Conservation (phyloP, 2,888 invertebrate genomes). For the Athalia rosae region DNA sequence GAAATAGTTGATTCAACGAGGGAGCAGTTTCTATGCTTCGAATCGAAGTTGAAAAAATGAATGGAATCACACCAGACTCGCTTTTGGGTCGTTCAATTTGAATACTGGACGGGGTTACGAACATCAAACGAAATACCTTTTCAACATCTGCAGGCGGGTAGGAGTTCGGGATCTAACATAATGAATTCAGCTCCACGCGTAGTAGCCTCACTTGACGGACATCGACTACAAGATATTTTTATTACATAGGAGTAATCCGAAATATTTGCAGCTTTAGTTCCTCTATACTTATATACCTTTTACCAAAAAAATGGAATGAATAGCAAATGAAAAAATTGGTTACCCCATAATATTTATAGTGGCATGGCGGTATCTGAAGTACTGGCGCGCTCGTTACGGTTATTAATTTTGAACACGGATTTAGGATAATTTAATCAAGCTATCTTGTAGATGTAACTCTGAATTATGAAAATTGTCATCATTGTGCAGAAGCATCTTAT, state of each 20-base stretch:
- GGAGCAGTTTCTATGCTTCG: slow-evolving; percentile 50
- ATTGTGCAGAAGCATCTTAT: slow-evolving; percentile 6
- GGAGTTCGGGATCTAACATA: background rate
- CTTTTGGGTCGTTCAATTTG: slow-evolving; percentile 37
- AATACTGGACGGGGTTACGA: slow-evolving; percentile 30
- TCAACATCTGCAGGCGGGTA: background rate
- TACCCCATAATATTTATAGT: no score
- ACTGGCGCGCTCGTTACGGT: no score
- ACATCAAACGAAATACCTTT: background rate
- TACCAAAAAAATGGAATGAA: no score
- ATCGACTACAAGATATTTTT: no score
- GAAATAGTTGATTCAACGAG: slow-evolving; percentile 53
- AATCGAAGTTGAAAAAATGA: slow-evolving; percentile 50
- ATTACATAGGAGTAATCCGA: background rate
- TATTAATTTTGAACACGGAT: no score
- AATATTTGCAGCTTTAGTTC: background rate
- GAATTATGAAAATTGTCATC: background rate
- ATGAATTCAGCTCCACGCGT: slow-evolving; percentile 5
- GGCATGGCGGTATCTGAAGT: no score
- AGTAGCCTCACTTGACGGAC: no score
- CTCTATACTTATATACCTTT: no score
- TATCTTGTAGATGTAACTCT: background rate
- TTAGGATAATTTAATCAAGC: no score
- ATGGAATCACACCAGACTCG: slow-evolving; percentile 31
- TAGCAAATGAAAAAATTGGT: no score